These are phyloP conservation scores for Charaxes varanes DNA, from an alignment of 1,140 invertebrate species.

Conservation along the genomic window DNA sequence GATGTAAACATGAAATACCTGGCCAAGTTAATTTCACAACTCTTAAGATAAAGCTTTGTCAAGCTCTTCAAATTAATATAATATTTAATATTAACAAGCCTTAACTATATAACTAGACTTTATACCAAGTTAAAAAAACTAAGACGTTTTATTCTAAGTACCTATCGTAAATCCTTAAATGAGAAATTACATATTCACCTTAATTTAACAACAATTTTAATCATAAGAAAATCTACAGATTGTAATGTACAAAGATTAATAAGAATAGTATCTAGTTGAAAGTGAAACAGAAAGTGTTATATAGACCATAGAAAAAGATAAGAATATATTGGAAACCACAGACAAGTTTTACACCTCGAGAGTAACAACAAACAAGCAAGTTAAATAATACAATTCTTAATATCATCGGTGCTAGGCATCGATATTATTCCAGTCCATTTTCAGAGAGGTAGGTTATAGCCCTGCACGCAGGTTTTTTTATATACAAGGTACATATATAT, in stretches of 20 bases:
- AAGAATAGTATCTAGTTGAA: constrained; percentile 13
- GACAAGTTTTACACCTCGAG: constrained; percentile 16
- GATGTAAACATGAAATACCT: constrained; percentile 48
- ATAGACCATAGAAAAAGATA: constrained; percentile 44
- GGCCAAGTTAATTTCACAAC: constrained; percentile 73
- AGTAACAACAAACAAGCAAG: constrained; percentile 12
- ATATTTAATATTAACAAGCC: constrained; percentile 25
- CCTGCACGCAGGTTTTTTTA: not conserved
- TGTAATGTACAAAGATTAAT: too few species aligned
- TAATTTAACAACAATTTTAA: too few species aligned
- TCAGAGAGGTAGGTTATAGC: not conserved
- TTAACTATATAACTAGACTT: constrained; percentile 24
- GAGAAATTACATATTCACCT: too few species aligned
- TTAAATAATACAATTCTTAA: not conserved
- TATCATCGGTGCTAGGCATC: constrained; percentile 5
- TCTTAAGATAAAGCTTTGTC: constrained; percentile 70
- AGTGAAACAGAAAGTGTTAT: constrained; percentile 57
- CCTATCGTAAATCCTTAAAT: too few species aligned
- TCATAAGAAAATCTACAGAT: constrained; percentile 9
- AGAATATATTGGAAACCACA: constrained; percentile 28
- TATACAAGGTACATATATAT: not conserved
- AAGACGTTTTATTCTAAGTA: constrained; percentile 1
- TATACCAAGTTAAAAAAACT: constrained; percentile 11
- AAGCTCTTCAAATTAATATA: constrained; percentile 68
- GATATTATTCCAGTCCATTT: too few species aligned